phyloP scores from a whole-genome alignment of 2,797 vertebrate species.

The Astyanax mexicanus region DNA sequence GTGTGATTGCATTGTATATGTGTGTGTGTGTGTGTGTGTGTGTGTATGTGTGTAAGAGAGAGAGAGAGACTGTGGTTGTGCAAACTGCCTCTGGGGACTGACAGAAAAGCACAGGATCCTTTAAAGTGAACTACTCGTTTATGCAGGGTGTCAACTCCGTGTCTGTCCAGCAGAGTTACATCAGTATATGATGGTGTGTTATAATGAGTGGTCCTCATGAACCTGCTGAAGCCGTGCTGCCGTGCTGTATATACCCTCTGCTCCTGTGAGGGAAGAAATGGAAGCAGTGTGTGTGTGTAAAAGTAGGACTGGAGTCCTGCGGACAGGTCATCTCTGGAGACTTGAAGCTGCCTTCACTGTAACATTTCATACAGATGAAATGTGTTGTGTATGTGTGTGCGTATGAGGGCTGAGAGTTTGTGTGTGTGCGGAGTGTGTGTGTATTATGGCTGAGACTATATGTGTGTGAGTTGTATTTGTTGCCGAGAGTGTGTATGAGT shows the following conservation, averaged over 20 bases:
- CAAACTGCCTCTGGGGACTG: neutral
- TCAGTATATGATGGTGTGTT: neutral
- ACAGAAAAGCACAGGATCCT: constrained; percentile 36
- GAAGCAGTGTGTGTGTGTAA: neutral
- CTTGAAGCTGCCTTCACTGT: constrained; percentile 8
- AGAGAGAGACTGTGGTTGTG: neutral
- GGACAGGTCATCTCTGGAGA: constrained; percentile 38
- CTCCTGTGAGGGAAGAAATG: neutral
- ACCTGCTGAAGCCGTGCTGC: neutral
- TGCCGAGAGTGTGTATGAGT: constrained; percentile 31
- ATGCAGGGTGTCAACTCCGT: neutral
- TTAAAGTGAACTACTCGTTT: neutral
- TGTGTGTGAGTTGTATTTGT: too few species aligned
- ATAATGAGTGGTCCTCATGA: neutral
- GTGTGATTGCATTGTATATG: constrained; percentile 37
- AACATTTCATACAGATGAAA: neutral
- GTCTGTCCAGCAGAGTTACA: neutral
- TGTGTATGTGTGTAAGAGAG: too few species aligned
- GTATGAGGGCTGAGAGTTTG: too few species aligned
- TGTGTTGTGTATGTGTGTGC: constrained; percentile 3
- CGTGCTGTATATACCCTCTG: neutral
- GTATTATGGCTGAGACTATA: too few species aligned
- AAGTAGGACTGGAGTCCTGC: neutral
- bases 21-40: constrained; percentile 26
- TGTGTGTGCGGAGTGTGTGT: neutral